Base-by-base conservation (phyloP, 92 coral and sea anemone species). In the Epizoanthus ramosus region DNA sequence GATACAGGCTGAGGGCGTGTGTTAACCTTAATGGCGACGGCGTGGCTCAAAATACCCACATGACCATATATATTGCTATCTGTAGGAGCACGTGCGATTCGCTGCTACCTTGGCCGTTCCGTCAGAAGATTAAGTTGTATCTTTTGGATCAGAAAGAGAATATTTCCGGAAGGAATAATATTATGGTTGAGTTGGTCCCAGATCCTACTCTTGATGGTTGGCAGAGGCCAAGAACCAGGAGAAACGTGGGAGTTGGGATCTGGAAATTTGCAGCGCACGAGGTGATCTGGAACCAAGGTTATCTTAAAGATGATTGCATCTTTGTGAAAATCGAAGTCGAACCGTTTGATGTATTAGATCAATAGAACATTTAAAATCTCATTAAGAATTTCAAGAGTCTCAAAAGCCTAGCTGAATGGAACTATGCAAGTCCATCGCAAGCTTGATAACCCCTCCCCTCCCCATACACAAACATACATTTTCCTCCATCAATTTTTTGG, bases 231-330 rank as follows among this genome's bases (percentile, higher is more conserved):
- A 7, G 21, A 70, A 70, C 1, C 12, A 41, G 31, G 14, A 52
- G 8, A 39, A 70, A 70, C 21, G 3, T 43, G 31, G 74, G 74
- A 70, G 16, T 70, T 41, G 74, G 74, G 19, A 39, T 70, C 17
- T 70, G 74, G 74, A 70, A 70, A 28, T 70, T 70, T 45, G 74
- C 31, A 9, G 31, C 74, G 18, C 74, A 70, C 23, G 57, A 70
- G 15, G 17, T 22, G 54, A 70, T 70, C 74, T 7, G 74, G 56
- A 70, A 41, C 28, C 74, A 35, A 6, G 18, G 74, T 18, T 70
- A 70, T 70, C 56, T 70, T 13, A 70, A 70, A 21, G 56, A 70
- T 70, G 57, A 70, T 19, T 23, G 28, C 10, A 70, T 70, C 35
- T 18, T 70, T 52, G 13, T 70, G 17, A 70, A 70, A 70, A 41